These are phyloP conservation scores for Drosophila sturtevanti DNA, from an alignment of 1,140 invertebrate species.

Conservation along the genomic window DNA sequence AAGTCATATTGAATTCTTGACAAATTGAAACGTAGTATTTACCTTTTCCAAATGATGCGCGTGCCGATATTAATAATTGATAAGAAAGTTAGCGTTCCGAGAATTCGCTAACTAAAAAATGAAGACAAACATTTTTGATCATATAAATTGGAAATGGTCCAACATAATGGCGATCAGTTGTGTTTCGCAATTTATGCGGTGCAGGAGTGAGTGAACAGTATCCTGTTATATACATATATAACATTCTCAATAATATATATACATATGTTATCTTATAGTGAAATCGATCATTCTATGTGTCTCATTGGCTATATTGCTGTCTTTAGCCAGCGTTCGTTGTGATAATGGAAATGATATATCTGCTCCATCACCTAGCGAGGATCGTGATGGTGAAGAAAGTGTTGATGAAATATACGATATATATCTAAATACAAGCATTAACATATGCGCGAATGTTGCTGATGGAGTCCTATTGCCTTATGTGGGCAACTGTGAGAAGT, in stretches of 20 bases:
- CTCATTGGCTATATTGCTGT: slow-evolving; percentile 23
- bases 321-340: background rate
- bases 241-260: too few species aligned
- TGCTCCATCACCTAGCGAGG: slow-evolving; percentile 35
- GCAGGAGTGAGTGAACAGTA: slow-evolving; percentile 49
- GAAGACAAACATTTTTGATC: slow-evolving; percentile 1
- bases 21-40: slow-evolving; percentile 52
- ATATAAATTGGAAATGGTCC: slow-evolving; percentile 51
- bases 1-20: too few species aligned
- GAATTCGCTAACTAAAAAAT: slow-evolving; percentile 43
- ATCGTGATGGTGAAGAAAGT: background rate
- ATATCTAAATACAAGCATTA: slow-evolving; percentile 23
- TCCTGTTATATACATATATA: background rate
- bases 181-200: slow-evolving; percentile 5
- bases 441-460: slow-evolving; percentile 50
- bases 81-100: slow-evolving; percentile 44
- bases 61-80: slow-evolving; percentile 47
- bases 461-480: slow-evolving; percentile 39
- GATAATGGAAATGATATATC: slow-evolving; percentile 23
- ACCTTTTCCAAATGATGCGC: slow-evolving; percentile 34
- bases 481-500: slow-evolving; percentile 40
- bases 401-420: slow-evolving; percentile 13
- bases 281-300: slow-evolving; percentile 31
- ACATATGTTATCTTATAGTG: slow-evolving; percentile 30
- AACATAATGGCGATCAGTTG: slow-evolving; percentile 33